Evolutionary conservation across 2,113 vertebrate genomes (phyloP), one percentile per base, ranked within the genome.

Genomic region (Mesembrinibis cayennensis): DNA sequence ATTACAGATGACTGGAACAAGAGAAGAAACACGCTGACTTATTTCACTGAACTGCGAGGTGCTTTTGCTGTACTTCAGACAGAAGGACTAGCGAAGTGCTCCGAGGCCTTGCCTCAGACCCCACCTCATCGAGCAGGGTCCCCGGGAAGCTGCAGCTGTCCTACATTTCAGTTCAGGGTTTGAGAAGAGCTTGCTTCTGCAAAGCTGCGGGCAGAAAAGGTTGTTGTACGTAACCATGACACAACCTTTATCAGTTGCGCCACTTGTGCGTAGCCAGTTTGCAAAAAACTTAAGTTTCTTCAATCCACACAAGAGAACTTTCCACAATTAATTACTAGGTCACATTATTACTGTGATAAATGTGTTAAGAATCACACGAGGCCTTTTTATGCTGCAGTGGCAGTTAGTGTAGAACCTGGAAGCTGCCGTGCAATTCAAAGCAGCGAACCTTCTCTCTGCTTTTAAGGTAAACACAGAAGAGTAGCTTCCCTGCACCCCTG

Each of bases 361-460:
- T 0, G 11, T 0, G 0, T 38, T 38, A 47, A 34, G 52, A 55
- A 79, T 23, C 62, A 47, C 76, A 21, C 0, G 0, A 72, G 49
- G 83, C 56, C 89, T 73, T 83, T 45, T 8, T 32, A 15, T 83
- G 72, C 80, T 45, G 58, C 92, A 69, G 82, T 1, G 3, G 36
- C 65, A 59, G 40, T 30, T 21, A 6, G 14, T 3, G 11, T 16
- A 36, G 62, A 4, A 26, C 65, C 45, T 70, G 50, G 77, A 56
- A 89, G 69, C 87, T 95, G 83, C 76, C 53, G 49, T 27, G 67
- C 66, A 65, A 16, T 16, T 69, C 58, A 17, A 16, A 90, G 19
- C 22, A 84, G 23, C 14, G 4, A 8, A 6, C 15, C n/a, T 90
- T 18, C 14, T 23, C n/a, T 63, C 45, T 62, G 55, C 44, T 95